Evolutionary conservation across 2,113 vertebrate genomes (phyloP), one percentile per base, ranked within the genome.

Genomic region (Geococcyx californianus): DNA sequence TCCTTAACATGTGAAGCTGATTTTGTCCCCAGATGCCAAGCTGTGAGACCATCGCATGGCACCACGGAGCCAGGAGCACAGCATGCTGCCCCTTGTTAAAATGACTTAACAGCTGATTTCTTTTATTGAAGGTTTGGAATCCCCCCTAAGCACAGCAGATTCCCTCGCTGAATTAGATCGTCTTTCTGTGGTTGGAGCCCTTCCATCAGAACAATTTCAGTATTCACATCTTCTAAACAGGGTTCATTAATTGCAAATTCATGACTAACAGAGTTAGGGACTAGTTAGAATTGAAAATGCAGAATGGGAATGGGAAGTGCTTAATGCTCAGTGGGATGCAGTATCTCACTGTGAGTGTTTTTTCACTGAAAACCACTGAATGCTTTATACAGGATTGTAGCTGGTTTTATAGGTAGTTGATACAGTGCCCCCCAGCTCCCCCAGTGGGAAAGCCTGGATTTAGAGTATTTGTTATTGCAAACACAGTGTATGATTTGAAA

Each of bases 171-270:
- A 74, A 87, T 75, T 66, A 87, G 77, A 86, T 89, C 5, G 2
- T 88, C 67, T 85, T 75, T 96, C 67, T 85, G 90, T 76, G 74
- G 8, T 85, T 85, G 54, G 63, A 91, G 66, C 63, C 40, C 3
- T 2, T 40, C 3, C 52, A 84, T 84, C 84, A 87, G 95, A 87
- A 87, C 70, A 58, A 75, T 89, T 94, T 79, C 76, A 63, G 72
- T 40, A 56, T 89, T 92, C 87, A 34, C 72, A 45, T 89, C 76
- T 55, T 85, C 81, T 36, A 79, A 94, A 91, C 92, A 94, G 94
- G 92, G 90, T 81, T 96, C 87, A 94, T 96, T 96, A 97, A 95
- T 96, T 11, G 40, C 77, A 85, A 80, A 95, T 90, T 96, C 90
- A 87, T 33, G 81, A 80, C 92, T 94, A 90, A 85, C 47, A 67